These are phyloP conservation scores for Zosterops pallidus DNA, from an alignment of 2,113 vertebrate species.

Conservation along the genomic window DNA sequence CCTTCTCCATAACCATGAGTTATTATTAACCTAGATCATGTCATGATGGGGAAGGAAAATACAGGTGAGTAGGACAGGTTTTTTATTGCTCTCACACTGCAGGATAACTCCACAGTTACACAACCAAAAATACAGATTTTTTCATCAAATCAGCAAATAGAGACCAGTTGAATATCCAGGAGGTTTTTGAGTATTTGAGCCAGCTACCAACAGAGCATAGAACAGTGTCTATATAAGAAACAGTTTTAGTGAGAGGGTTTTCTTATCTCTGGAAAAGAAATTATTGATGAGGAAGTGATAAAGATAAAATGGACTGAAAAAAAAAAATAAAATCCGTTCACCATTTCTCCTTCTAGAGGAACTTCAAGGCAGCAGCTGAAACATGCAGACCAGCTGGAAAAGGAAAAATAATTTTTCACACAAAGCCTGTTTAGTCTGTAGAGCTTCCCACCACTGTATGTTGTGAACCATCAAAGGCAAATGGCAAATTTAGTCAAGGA, in stretches of 20 bases:
- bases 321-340: background rate
- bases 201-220: background rate
- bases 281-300: background rate
- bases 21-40: background rate
- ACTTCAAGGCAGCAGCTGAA: background rate
- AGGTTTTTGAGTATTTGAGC: background rate
- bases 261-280: background rate
- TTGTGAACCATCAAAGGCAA: background rate
- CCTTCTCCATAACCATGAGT: background rate
- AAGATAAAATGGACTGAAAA: background rate
- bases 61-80: background rate
- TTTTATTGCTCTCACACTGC: background rate
- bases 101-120: background rate
- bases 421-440: background rate
- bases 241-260: background rate
- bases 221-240: background rate
- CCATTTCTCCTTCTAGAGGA: background rate
- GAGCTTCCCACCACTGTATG: background rate
- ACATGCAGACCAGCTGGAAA: background rate
- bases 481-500: background rate
- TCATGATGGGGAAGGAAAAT: background rate
- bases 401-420: background rate
- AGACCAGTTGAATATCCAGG: background rate
- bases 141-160: background rate
- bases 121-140: background rate